Percentiles rank a stretch among this genome's conserved stretches.
These are phyloP conservation scores for Standfussiana lucernea DNA, from an alignment of 2,888 invertebrate species.

Conservation along the genomic window DNA sequence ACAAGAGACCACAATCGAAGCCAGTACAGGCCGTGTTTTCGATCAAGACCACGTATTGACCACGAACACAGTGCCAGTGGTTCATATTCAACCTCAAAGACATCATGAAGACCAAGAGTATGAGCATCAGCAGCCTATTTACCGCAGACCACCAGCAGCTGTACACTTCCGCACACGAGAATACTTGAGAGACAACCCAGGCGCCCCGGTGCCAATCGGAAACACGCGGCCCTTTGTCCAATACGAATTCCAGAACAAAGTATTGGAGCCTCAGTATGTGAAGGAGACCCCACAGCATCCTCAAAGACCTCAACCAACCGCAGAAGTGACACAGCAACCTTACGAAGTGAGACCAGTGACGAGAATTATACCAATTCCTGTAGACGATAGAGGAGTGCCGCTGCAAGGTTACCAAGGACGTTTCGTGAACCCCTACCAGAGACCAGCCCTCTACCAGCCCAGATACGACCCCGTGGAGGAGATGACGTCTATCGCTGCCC, in stretches of 20 bases:
- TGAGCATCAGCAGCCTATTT: conserved; percentile 85
- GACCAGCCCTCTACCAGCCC: conserved; percentile 77
- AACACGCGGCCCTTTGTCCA: conserved; percentile 89
- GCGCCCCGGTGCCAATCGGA: conserved; percentile 87
- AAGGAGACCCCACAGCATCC: conserved; percentile 77
- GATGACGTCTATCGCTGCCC: conserved; percentile 92
- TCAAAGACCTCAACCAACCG: conserved; percentile 74
- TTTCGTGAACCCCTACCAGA: conserved; percentile 81
- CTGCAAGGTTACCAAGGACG: conserved; percentile 84
- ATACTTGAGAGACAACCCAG: conserved; percentile 88
- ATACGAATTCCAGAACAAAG: conserved; percentile 87
- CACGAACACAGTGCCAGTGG: conserved; percentile 89
- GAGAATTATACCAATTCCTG: conserved; percentile 86
- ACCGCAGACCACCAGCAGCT: conserved; percentile 80
- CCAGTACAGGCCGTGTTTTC: conserved; percentile 89
- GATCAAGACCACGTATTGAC: conserved; percentile 88
- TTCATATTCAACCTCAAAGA: conserved; percentile 89
- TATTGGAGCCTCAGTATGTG: conserved; percentile 86
- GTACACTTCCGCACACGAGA: conserved; percentile 87
- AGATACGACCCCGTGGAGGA: conserved; percentile 89
- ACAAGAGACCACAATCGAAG: conserved; percentile 87
- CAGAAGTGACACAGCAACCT: conserved; percentile 81
- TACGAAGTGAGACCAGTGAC: conserved; percentile 84
- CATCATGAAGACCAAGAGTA: conserved; percentile 82
- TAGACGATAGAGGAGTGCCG: conserved; percentile 87